Evolutionary conservation across 2,797 vertebrate genomes (phyloP).

Genomic region (Harpagifer antarcticus): DNA sequence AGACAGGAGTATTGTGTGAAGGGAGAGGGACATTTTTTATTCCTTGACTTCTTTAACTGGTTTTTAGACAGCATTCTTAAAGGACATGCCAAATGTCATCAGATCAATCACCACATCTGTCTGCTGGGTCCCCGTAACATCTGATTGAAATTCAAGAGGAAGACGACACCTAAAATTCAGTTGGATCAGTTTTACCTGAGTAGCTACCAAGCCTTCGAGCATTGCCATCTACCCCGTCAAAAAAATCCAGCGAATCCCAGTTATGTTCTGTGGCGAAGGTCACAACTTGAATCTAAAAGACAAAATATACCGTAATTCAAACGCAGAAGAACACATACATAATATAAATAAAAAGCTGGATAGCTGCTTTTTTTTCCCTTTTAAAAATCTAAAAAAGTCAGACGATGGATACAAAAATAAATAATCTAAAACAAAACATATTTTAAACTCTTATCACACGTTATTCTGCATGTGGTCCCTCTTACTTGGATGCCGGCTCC

Average conservation of each 20-base stretch:
- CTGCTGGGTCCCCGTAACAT: constrained; percentile 49
- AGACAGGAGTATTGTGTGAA: constrained; percentile 25
- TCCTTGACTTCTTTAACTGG: constrained; percentile 39
- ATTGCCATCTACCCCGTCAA: constrained; percentile 94
- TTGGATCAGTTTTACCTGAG: constrained; percentile 88
- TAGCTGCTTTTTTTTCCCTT: too few species aligned
- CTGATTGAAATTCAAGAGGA: constrained; percentile 63
- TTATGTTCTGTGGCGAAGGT: constrained; percentile 99
- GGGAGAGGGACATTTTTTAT: neutral
- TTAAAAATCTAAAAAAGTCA: too few species aligned
- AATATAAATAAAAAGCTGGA: neutral
- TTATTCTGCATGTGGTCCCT: constrained; percentile 17
- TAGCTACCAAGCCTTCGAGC: constrained; percentile 97
- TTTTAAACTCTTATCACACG: constrained; percentile 36
- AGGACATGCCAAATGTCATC: constrained; percentile 74
- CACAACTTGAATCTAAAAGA: constrained; percentile 92
- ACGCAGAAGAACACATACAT: neutral
- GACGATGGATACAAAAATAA: neutral
- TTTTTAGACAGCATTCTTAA: constrained; percentile 62
- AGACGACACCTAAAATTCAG: constrained; percentile 56
- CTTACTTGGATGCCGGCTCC: constrained; percentile 98
- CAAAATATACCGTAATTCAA: constrained; percentile 2
- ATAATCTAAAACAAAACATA: neutral
- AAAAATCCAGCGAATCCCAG: constrained; percentile 98
- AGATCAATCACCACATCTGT: constrained; percentile 62